phyloP scores from a whole-genome alignment of 2,888 invertebrate genomes.

The Drosophila algonquin region DNA sequence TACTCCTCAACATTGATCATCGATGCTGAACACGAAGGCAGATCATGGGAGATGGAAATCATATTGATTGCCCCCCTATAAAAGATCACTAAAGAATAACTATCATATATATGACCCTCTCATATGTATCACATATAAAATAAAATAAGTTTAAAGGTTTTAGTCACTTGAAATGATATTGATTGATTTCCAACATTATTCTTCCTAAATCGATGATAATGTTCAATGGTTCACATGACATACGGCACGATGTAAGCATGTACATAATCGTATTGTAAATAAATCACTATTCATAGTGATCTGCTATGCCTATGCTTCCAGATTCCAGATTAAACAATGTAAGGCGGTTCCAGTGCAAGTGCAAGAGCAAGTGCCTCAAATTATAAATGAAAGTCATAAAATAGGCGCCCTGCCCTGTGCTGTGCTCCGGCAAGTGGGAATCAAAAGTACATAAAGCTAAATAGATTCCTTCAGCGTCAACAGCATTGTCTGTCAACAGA shows the following conservation, averaged over 20 bases:
- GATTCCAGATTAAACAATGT: constrained; percentile 3
- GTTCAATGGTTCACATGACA: constrained; percentile 50
- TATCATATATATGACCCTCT: no score
- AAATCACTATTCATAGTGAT: neutral
- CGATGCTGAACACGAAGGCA: neutral
- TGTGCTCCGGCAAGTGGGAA: constrained; percentile 40
- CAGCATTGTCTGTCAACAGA: constrained; percentile 83
- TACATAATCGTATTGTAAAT: neutral
- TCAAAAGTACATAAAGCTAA: constrained; percentile 75
- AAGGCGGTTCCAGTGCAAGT: constrained; percentile 4
- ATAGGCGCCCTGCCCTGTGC: constrained; percentile 24
- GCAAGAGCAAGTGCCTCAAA: constrained; percentile 40
- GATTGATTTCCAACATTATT: neutral
- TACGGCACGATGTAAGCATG: neutral
- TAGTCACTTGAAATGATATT: neutral
- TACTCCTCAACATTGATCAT: constrained; percentile 44
- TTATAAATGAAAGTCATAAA: constrained; percentile 71
- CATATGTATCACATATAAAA: no score
- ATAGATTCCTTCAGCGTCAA: constrained; percentile 79
- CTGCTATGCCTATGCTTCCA: neutral
- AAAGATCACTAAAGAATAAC: neutral
- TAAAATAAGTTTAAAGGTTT: no score
- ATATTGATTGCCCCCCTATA: no score
- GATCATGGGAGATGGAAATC: neutral
- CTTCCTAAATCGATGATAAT: constrained; percentile 53